phyloP scores from a whole-genome alignment of 2,888 invertebrate genomes.

The Clostera curtula region DNA sequence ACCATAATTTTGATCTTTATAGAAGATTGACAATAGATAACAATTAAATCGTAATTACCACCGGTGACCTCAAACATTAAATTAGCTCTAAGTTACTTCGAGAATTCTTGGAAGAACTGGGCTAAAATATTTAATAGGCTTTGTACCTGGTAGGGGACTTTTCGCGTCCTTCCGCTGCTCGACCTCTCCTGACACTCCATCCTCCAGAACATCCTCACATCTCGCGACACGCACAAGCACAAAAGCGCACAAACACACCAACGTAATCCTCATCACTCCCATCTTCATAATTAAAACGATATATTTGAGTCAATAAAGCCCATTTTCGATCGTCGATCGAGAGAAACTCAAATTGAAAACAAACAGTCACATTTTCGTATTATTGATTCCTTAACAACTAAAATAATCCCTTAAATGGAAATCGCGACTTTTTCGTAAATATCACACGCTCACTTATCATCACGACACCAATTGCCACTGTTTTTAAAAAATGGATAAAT shows the following conservation, averaged over 20 bases:
- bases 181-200: constrained; percentile 15
- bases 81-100: too few relatives aligned
- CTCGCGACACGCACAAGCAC: constrained; percentile 44
- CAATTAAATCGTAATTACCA: too few relatives aligned
- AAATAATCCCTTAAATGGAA: constrained; percentile 37
- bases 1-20: too few relatives aligned
- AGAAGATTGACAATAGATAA: too few relatives aligned
- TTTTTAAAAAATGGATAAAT: constrained; percentile 11
- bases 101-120: too few relatives aligned
- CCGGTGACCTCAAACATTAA: too few relatives aligned
- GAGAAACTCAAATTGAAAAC: constrained; percentile 28
- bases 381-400: constrained; percentile 38
- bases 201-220: constrained; percentile 45
- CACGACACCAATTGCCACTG: constrained; percentile 16
- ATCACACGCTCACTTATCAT: constrained; percentile 22
- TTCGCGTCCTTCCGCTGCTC: constrained; percentile 50
- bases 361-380: constrained; percentile 69
- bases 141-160: constrained; percentile 44
- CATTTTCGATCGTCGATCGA: constrained; percentile 47
- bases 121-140: constrained; percentile 8
- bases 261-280: constrained; percentile 56
- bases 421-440: constrained; percentile 27
- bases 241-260: constrained; percentile 55
- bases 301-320: constrained; percentile 32
- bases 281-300: constrained; percentile 50